phyloP scores from a whole-genome alignment of 2,888 invertebrate species.

The Cephonodes hylas region DNA sequence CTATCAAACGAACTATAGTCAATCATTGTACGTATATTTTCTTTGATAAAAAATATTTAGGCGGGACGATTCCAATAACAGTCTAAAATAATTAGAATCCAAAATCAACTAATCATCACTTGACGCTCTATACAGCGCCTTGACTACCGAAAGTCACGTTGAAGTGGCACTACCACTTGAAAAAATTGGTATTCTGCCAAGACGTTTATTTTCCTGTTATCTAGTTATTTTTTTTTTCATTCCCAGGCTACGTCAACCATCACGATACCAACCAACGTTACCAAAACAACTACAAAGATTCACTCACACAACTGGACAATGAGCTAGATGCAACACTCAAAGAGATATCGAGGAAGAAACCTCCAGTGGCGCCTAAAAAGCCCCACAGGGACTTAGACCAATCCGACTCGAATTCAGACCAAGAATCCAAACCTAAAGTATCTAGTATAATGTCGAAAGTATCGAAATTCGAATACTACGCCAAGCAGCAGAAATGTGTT shows the following conservation, averaged over 20 bases:
- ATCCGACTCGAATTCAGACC: conserved; percentile 75
- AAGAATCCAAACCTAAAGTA: conserved; percentile 65
- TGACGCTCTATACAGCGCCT: no score
- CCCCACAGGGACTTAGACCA: conserved; percentile 76
- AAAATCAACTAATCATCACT: no score
- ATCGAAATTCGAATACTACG: conserved; percentile 89
- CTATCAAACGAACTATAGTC: no score
- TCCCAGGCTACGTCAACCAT: conserved; percentile 53
- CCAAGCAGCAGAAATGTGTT: conserved; percentile 82
- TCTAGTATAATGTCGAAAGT: conserved; percentile 86
- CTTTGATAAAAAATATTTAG: no score
- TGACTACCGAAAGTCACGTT: no score
- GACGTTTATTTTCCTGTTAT: no score
- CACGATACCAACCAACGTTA: conserved; percentile 54
- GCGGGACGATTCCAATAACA: no score
- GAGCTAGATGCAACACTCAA: conserved; percentile 72
- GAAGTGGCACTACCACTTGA: no score
- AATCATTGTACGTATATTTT: no score
- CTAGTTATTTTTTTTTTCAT: conserved; percentile 15
- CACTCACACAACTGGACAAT: conserved; percentile 63
- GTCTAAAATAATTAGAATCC: no score
- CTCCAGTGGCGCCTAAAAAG: conserved; percentile 84
- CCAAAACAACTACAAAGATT: conserved; percentile 60
- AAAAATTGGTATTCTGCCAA: no score
- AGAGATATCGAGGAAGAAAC: conserved; percentile 82